Evolutionary conservation across 2,113 vertebrate genomes (phyloP).

Genomic region (Heptranchias perlo): DNA sequence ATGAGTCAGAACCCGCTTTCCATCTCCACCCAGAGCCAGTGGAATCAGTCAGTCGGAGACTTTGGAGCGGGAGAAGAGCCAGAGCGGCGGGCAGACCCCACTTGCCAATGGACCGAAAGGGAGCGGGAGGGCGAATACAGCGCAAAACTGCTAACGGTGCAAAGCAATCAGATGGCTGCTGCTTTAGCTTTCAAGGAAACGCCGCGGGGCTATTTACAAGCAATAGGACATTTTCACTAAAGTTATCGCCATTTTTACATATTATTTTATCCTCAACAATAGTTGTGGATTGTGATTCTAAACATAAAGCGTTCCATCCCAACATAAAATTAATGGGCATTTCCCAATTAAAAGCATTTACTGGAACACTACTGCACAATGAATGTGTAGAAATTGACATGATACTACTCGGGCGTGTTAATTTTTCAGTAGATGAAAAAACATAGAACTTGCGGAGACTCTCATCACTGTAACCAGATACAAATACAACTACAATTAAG

Average conservation of each 20-base stretch:
- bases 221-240: neutral
- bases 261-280: neutral
- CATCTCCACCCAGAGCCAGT: neutral
- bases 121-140: neutral
- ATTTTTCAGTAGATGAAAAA: neutral
- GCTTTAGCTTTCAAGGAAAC: neutral
- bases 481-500: neutral
- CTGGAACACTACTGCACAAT: neutral
- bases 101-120: neutral
- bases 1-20: neutral
- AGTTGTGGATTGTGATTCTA: neutral
- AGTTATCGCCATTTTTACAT: neutral
- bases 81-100: neutral
- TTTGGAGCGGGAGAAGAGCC: neutral
- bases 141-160: neutral
- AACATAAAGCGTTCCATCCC: neutral
- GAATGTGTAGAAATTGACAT: neutral
- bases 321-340: neutral
- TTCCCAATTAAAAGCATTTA: neutral
- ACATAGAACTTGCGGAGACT: neutral
- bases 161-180: neutral
- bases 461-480: neutral
- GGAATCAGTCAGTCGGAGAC: neutral
- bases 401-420: too few relatives aligned
- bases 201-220: neutral